Evolutionary conservation across 2,888 invertebrate genomes (phyloP), one percentile per base, ranked within the genome.

Genomic region (Xanthia togata): DNA sequence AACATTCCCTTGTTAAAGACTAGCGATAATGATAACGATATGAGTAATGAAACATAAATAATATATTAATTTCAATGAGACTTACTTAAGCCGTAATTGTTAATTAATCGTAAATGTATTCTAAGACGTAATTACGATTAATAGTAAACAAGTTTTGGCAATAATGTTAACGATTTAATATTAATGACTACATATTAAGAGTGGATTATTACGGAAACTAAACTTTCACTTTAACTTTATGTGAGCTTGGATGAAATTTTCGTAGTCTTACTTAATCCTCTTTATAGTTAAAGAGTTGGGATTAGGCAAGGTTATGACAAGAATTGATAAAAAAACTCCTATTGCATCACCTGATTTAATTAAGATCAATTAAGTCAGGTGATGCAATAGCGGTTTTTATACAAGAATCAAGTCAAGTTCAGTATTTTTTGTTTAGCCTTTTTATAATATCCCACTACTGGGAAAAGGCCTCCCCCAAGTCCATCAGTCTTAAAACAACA

Each of bases 91-190:
- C 57, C 65, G 38, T 74, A 67, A 81, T 76, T 64, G 60, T 68
- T 74, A 57, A 72, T 76, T 78, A 70, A 65, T 73, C 50, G 50
- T 59, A 26, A 68, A 79, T 70, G 59, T 83, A 41, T 82, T 73
- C 41, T 35, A 53, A 72, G 59, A 64, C 41, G 64, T 73, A 70
- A 81, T 87, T 69, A 77, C 63, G 38, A 81, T 76, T 78, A 70
- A 73, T 70, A 70, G 62, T 65, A 68, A 31, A 76, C 38, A 74
- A 70, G 82, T 84, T 87, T 70, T 62, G 55, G 64, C 44, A 63
- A 41, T 55, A 60, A 75, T 65, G 44, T 65, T 73, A 72, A 77
- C 59, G n/a, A 75, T 84, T 77, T 63, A 77, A 83, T 84, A 78
- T 70, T 83, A 79, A 74, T 83, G 35, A 26, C 47, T 68, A 55